Evolutionary conservation across 2,113 vertebrate species (phyloP), one percentile per base, ranked within the genome.

Genomic region (Psittacus erithacus): DNA sequence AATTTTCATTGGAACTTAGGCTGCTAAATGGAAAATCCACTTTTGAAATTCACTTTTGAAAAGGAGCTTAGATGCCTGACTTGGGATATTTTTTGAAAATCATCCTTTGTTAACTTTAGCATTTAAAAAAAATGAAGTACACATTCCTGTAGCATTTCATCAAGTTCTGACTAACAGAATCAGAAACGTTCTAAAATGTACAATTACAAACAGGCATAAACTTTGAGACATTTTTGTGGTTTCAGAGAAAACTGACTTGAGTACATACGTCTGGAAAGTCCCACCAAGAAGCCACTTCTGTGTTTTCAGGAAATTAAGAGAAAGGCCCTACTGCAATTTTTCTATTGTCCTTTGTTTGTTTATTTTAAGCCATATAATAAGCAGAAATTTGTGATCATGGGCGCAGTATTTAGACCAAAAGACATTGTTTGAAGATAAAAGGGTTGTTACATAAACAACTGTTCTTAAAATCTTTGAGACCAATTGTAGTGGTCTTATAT

Each of bases 161-260:
- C 88, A 93, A 78, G 69, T 89, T 96, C 93, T 93, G 83, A 93
- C 83, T 96, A 94, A 94, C 23, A 87, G 44, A 91, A 89, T 93
- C 77, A 89, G 63, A 92, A 96, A 90, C 73, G 49, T 75, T 93
- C 90, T 96, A 82, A 95, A 94, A 91, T 79, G 93, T 69, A 68
- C 77, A 85, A 85, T 93, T 95, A 95, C 83, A 85, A 95, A 94
- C 83, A 95, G 91, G 74, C 92, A 91, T 92, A 94, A 96, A 93
- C 65, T 93, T 73, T 94, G 96, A 92, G 95, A 95, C 88, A 96
- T 92, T 94, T 94, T 84, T 97, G 95, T 95, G 92, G 88, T 95
- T 96, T 92, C 73, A 94, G 95, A 94, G 88, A 94, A 95, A 95
- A 95, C 86, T 96, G 86, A 89, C 83, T 94, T 92, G 73, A 95